Evolutionary conservation across 2,888 invertebrate genomes (phyloP).

Genomic region (Chaetoderma sp.): DNA sequence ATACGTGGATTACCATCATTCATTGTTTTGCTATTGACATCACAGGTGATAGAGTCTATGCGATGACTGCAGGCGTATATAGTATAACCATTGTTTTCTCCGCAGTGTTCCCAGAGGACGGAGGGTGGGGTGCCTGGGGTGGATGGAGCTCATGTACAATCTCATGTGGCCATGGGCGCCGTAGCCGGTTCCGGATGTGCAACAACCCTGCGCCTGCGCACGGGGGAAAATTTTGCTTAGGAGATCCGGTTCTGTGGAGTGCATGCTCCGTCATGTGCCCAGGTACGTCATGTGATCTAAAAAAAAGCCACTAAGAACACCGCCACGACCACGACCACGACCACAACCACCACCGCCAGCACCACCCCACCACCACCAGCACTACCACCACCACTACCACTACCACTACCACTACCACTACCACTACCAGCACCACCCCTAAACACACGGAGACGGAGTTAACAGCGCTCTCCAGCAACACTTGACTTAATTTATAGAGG

Average conservation of each 20-base stretch:
- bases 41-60: too few species aligned
- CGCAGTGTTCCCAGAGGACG: conserved; percentile 58
- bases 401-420: not conserved
- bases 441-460: not conserved
- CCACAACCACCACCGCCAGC: too few species aligned
- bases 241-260: conserved; percentile 48
- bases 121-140: conserved; percentile 84
- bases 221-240: conserved; percentile 85
- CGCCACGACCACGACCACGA: too few species aligned
- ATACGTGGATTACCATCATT: not conserved
- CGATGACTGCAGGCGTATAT: too few species aligned
- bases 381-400: not conserved
- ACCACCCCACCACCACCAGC: too few species aligned
- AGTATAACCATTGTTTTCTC: too few species aligned
- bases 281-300: conserved; percentile 36
- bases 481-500: too few species aligned
- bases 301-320: not conserved
- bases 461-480: not conserved
- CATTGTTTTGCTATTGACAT: too few species aligned
- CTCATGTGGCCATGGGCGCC: conserved; percentile 81
- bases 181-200: conserved; percentile 87
- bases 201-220: conserved; percentile 89
- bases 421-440: too few species aligned
- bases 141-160: conserved; percentile 85
- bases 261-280: conserved; percentile 46